Conservation (phyloP, 2,797 vertebrate species). For the Lycodopsis pacificus region DNA sequence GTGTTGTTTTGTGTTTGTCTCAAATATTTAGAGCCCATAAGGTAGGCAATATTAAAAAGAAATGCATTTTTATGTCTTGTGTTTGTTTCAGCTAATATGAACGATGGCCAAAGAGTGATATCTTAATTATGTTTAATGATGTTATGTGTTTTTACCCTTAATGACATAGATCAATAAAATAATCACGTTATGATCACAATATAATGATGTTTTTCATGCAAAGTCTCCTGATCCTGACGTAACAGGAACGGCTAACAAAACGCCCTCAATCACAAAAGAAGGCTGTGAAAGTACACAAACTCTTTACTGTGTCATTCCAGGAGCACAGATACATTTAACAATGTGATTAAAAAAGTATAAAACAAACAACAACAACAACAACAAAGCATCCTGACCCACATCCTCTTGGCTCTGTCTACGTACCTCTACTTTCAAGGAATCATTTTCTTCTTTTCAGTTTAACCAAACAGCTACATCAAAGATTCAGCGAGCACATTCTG, state of each 20-base stretch:
- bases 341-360: slow-evolving; percentile 1
- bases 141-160: not conserved
- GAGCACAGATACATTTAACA: not conserved
- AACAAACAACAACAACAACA: not conserved
- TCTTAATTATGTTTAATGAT: not conserved
- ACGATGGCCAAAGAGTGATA: not conserved
- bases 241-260: not conserved
- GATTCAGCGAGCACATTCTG: not conserved
- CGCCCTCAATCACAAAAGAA: not conserved
- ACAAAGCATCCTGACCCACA: not conserved
- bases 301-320: not conserved
- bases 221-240: too few relatives aligned
- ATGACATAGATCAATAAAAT: not conserved
- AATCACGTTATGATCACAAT: not conserved
- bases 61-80: not conserved
- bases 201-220: not conserved
- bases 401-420: not conserved
- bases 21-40: not conserved
- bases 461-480: not conserved
- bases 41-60: not conserved
- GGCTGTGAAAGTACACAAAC: not conserved
- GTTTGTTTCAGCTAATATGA: not conserved
- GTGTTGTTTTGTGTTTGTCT: not conserved
- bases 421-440: not conserved
- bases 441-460: not conserved